phyloP scores from a whole-genome alignment of 1,140 invertebrate genomes.

The Drosophila parvula region DNA sequence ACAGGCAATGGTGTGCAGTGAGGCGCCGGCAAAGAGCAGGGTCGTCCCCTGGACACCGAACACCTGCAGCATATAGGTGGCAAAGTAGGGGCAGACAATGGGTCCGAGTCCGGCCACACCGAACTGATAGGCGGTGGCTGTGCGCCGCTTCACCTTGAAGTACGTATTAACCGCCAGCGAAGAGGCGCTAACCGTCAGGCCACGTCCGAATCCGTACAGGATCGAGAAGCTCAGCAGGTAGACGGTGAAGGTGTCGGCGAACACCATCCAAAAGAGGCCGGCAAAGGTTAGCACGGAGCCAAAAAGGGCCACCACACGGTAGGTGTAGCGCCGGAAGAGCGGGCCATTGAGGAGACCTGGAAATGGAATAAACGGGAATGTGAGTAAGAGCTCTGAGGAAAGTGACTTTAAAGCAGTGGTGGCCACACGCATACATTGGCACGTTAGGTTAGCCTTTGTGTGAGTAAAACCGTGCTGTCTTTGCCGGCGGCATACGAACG shows the following conservation, averaged over 20 bases:
- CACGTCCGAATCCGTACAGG: slow-evolving; percentile 86
- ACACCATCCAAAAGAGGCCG: slow-evolving; percentile 86
- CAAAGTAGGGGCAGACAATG: slow-evolving; percentile 86
- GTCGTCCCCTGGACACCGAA: slow-evolving; percentile 86
- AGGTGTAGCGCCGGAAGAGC: slow-evolving; percentile 87
- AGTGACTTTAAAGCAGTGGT: no score
- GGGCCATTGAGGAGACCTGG: slow-evolving; percentile 87
- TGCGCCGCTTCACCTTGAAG: slow-evolving; percentile 86
- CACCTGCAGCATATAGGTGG: slow-evolving; percentile 85
- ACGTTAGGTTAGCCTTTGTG: no score
- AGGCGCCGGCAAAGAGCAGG: slow-evolving; percentile 86
- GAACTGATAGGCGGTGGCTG: slow-evolving; percentile 86
- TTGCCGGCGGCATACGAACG: no score
- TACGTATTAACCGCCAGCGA: slow-evolving; percentile 87
- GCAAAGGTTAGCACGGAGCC: slow-evolving; percentile 86
- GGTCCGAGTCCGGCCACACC: slow-evolving; percentile 86
- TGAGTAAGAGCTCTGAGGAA: no score
- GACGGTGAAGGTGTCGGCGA: slow-evolving; percentile 85
- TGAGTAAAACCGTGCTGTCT: no score
- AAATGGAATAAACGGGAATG: no score
- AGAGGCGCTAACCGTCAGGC: slow-evolving; percentile 87
- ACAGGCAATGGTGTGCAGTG: slow-evolving; percentile 86
- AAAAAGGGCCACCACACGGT: slow-evolving; percentile 86
- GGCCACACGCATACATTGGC: no score
- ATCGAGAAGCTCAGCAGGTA: slow-evolving; percentile 87